Percentiles rank a stretch among this genome's conserved stretches.
Conservation (phyloP, 2,113 vertebrate species). For the Platanista minor region DNA sequence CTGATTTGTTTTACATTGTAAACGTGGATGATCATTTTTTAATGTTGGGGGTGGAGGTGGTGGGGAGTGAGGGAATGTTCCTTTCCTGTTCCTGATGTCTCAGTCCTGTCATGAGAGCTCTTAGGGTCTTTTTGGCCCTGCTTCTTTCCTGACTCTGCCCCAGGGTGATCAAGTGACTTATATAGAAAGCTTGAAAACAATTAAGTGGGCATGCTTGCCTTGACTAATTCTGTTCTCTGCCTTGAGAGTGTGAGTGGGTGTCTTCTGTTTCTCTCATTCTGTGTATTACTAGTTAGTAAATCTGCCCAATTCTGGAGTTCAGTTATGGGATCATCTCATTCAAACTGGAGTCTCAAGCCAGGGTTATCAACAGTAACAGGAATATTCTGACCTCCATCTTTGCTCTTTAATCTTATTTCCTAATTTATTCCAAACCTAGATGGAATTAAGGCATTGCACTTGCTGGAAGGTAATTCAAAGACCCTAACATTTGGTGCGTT, state of each 20-base stretch:
- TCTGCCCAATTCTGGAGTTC: background rate
- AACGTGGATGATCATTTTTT: background rate
- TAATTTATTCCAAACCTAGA: background rate
- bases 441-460: background rate
- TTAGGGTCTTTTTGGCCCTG: background rate
- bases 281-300: background rate
- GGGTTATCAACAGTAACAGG: background rate
- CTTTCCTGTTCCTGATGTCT: background rate
- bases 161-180: background rate
- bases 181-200: background rate
- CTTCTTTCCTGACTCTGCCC: background rate
- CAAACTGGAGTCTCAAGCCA: background rate
- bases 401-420: background rate
- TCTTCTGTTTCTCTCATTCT: background rate
- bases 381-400: background rate
- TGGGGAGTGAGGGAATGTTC: background rate
- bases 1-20: constrained; percentile 40
- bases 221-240: background rate
- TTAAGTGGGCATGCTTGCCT: background rate
- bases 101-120: background rate
- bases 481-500: background rate
- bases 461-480: background rate
- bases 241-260: background rate
- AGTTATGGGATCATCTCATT: background rate
- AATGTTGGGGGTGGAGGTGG: background rate